Evolutionary conservation across 2,113 vertebrate species (phyloP), one percentile per base, ranked within the genome.

Genomic region (Meleagris gallopavo): DNA sequence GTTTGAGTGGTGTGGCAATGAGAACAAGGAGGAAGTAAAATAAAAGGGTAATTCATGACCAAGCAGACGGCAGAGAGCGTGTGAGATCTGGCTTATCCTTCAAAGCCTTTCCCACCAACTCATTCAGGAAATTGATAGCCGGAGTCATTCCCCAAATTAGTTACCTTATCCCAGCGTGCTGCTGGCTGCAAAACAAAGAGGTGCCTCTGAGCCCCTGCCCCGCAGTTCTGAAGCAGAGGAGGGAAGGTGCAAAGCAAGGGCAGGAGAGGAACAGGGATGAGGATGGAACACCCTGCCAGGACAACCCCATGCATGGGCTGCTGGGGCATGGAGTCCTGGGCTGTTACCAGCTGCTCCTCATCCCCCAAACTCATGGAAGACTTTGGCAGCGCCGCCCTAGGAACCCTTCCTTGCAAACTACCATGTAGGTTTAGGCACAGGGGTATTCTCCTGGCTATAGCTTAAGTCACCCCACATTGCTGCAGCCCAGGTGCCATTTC

Each of bases 1-100:
- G 74, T 95, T 96, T 96, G 96, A 97, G 86, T 73, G 95, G 95
- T 93, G 93, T 94, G 89, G 96, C 93, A 95, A 95, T 92, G 93
- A 94, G 94, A 86, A 93, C 96, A 93, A 92, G 91, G 75, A 93
- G 91, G 92, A 96, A 87, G 93, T 83, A 92, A 97, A 97, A 95
- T 94, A 95, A 96, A 93, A 92, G 94, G 78, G 90, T 95, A 92
- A 95, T 88, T 93, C 40, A 30, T 89, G 78, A 88, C 69, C 80
- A 57, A 90, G 91, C 41, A 52, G 95, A 89, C 40, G 16, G 80
- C 81, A 83, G 86, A 52, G 94, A 97, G 91, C 46, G 52, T 12
- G 22, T 81, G 94, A 79, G 83, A 46, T 48, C 90, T 5, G 2
- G 57, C 72, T 80, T 72, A 62, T 83, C 60, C 10, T 24, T 73